Conservation (phyloP, 2,113 vertebrate genomes). For the Ursus arctos region DNA sequence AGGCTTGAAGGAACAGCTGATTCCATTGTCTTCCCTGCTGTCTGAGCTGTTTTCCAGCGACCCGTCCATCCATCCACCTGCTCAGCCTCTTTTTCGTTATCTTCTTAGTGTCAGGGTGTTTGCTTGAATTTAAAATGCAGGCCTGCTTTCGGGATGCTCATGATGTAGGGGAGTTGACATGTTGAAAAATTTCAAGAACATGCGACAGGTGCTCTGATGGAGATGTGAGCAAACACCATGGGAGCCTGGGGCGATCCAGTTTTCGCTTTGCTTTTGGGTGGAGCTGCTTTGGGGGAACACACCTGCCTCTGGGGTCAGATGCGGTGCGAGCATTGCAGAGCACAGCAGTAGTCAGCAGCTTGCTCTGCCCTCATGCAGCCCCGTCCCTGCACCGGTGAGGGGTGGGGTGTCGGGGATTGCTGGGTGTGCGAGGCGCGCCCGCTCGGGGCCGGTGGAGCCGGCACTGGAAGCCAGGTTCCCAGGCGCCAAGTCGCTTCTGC, state of each 20-base stretch:
- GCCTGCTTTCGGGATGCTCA: background rate
- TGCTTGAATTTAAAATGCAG: background rate
- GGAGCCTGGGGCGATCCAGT: background rate
- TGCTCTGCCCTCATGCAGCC: rapidly evolving
- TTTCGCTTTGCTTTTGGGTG: background rate
- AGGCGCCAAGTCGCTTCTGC: background rate
- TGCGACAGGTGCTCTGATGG: background rate
- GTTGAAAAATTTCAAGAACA: background rate
- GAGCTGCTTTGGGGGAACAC: rapidly evolving
- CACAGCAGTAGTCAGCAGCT: rapidly evolving
- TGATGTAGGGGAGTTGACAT: background rate
- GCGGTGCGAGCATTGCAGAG: background rate
- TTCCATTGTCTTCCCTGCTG: background rate
- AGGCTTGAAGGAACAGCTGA: background rate
- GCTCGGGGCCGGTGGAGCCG: background rate
- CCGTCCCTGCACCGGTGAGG: background rate
- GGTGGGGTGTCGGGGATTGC: background rate
- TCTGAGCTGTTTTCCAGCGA: background rate
- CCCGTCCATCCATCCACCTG: background rate
- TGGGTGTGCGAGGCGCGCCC: background rate
- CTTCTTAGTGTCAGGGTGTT: background rate
- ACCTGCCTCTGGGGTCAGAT: background rate
- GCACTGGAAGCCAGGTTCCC: background rate
- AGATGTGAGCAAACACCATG: background rate
- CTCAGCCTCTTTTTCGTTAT: background rate